Percentiles rank a stretch among this genome's conserved stretches.
Evolutionary conservation across 2,113 vertebrate genomes (phyloP).

Genomic region (Hyla sarda): DNA sequence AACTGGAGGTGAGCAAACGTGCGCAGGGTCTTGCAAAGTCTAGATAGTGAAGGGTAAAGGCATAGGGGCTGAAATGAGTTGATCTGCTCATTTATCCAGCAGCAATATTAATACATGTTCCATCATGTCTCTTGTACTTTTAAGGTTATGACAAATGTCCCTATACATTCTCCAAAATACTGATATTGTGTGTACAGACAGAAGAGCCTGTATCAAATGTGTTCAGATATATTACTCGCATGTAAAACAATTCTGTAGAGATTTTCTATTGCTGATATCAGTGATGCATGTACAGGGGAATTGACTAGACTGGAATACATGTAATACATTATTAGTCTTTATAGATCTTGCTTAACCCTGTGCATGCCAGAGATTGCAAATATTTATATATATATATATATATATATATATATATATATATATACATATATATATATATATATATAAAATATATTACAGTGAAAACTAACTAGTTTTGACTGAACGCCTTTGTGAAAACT

Average conservation of each 20-base stretch:
- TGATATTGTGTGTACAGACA: neutral
- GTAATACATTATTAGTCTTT: neutral
- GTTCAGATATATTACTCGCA: no score
- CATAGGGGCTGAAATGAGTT: slow-evolving; percentile 10
- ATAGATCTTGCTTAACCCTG: no score
- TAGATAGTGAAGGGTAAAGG: slow-evolving; percentile 51
- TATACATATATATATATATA: no score
- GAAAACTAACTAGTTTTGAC: no score
- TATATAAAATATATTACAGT: no score
- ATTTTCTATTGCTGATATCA: neutral
- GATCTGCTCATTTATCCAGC: slow-evolving; percentile 36
- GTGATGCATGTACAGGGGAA: neutral
- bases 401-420: no score
- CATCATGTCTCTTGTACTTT: slow-evolving; percentile 5
- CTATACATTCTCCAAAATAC: neutral
- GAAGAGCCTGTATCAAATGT: neutral
- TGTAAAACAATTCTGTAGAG: slow-evolving; percentile 17
- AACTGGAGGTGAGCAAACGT: slow-evolving; percentile 67
- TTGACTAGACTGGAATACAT: neutral
- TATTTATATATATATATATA: no score
- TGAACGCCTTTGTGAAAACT: no score
- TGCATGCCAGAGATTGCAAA: no score
- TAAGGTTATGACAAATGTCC: slow-evolving; percentile 39
- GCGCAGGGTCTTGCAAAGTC: slow-evolving; percentile 46
- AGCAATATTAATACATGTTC: slow-evolving; percentile 42